phyloP scores from a whole-genome alignment of 2,888 invertebrate genomes.

The Phorcus lineatus region DNA sequence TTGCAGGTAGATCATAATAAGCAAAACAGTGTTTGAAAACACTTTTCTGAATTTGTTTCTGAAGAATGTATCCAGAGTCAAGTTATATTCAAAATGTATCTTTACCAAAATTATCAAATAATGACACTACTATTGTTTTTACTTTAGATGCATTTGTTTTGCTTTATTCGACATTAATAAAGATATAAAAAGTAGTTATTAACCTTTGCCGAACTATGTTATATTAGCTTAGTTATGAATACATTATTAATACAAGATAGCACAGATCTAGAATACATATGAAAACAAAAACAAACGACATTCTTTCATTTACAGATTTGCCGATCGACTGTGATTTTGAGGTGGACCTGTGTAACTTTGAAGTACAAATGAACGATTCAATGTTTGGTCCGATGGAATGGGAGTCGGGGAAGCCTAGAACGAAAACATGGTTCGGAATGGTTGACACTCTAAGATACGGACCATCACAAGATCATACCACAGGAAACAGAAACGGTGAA shows the following conservation, averaged over 20 bases:
- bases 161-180: too few relatives aligned
- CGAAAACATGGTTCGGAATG: conserved; percentile 21
- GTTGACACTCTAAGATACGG: conserved; percentile 9
- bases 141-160: too few relatives aligned
- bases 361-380: conserved; percentile 3
- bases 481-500: background rate
- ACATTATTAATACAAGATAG: too few relatives aligned
- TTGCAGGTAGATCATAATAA: too few relatives aligned
- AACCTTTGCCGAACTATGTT: background rate
- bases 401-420: background rate
- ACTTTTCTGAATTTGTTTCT: too few relatives aligned
- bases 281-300: background rate
- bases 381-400: conserved; percentile 15
- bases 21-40: too few relatives aligned
- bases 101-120: too few relatives aligned
- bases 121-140: too few relatives aligned
- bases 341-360: conserved; percentile 19
- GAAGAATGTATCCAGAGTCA: too few relatives aligned
- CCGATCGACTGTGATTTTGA: conserved; percentile 21
- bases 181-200: too few relatives aligned
- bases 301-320: background rate
- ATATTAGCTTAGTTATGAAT: background rate
- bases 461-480: conserved; percentile 13
- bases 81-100: too few relatives aligned
- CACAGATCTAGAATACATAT: too few relatives aligned